Conservation (phyloP, 2,113 vertebrate species). For the Vicugna pacos region DNA sequence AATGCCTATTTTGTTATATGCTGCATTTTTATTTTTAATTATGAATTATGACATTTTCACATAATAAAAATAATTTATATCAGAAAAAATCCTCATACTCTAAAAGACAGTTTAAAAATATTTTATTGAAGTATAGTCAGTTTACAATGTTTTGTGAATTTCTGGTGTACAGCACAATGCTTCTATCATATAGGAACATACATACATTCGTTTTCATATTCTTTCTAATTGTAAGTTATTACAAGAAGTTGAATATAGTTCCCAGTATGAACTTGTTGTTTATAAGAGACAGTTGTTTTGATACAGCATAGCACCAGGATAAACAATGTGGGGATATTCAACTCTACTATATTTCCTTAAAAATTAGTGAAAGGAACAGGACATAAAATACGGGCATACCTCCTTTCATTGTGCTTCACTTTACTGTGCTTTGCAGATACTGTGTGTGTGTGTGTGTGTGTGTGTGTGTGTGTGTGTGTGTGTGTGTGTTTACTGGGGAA, state of each 20-base stretch:
- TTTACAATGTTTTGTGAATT: too few species aligned
- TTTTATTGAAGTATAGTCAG: too few species aligned
- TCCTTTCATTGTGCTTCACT: background rate
- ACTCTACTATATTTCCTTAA: background rate
- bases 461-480: too few species aligned
- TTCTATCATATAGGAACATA: too few species aligned
- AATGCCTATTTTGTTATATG: slow-evolving; percentile 69
- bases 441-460: background rate
- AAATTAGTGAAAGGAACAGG: background rate
- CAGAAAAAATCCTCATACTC: background rate
- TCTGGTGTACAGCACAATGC: too few species aligned
- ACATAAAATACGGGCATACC: background rate
- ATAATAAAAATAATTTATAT: slow-evolving; percentile 76
- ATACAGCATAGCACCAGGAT: background rate
- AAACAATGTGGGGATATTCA: background rate
- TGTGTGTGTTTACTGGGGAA: slow-evolving; percentile 83
- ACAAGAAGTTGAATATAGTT: too few species aligned
- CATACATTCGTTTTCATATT: too few species aligned
- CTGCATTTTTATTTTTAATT: slow-evolving; percentile 62
- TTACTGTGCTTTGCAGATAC: background rate
- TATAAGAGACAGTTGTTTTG: background rate
- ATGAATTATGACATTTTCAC: slow-evolving; percentile 68
- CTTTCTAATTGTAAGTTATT: too few species aligned
- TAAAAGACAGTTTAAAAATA: too few species aligned
- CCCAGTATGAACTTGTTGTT: too few species aligned